These are phyloP conservation scores for Chromoteleia sp. DNA, from an alignment of 2,888 invertebrate species.

Conservation along the genomic window DNA sequence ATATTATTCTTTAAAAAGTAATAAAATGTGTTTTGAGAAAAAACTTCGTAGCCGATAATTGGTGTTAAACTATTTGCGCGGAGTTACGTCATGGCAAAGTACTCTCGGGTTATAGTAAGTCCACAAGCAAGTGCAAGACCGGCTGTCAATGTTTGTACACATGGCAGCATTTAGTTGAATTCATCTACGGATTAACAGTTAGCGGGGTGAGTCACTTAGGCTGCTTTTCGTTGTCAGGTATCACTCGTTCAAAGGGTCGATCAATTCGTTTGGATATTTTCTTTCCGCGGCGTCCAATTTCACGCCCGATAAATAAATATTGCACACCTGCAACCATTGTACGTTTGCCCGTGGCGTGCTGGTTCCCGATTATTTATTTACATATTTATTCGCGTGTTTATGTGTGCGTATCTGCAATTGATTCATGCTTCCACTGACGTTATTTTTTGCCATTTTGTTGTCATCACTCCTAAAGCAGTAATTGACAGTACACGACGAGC, in stretches of 20 bases:
- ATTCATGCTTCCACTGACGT: too few species aligned
- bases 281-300: conserved; percentile 73
- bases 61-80: conserved; percentile 42
- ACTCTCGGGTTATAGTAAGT: conserved; percentile 70
- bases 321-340: conserved; percentile 69
- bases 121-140: conserved; percentile 78
- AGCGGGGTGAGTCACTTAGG: conserved; percentile 70
- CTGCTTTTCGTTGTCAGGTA: conserved; percentile 71
- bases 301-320: conserved; percentile 74
- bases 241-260: conserved; percentile 62
- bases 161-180: conserved; percentile 80
- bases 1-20: too few species aligned
- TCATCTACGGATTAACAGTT: conserved; percentile 76
- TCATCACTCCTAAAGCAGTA: too few species aligned
- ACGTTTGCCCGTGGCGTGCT: conserved; percentile 38
- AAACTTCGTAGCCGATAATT: conserved; percentile 30
- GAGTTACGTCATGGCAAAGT: conserved; percentile 57
- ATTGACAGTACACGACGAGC: too few species aligned
- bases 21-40: conserved; percentile 32
- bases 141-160: conserved; percentile 84
- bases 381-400: conserved; percentile 41
- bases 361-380: conserved; percentile 54
- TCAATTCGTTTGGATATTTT: conserved; percentile 70
- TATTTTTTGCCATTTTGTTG: too few species aligned
- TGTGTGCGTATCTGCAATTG: too few species aligned